These are phyloP conservation scores for Strongylocentrotus purpuratus DNA, from an alignment of 35 echinoderm and acorn worm genomes.

Conservation along the genomic window DNA sequence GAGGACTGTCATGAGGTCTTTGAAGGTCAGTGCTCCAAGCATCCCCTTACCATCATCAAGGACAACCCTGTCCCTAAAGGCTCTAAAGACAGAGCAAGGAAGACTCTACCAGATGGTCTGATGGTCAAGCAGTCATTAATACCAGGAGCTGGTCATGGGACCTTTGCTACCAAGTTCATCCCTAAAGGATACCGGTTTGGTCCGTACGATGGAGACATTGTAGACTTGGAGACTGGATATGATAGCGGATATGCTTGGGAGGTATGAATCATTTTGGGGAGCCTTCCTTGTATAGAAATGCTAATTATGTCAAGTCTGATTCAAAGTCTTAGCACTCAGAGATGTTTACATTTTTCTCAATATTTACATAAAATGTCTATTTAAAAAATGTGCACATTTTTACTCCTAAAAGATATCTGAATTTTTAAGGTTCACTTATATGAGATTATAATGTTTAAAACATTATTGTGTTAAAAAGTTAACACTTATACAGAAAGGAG, in stretches of 20 bases:
- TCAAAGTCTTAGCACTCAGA: no score
- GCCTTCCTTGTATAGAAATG: not conserved
- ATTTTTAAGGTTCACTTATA: no score
- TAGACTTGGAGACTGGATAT: constrained; percentile 61
- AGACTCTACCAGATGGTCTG: constrained; percentile 80
- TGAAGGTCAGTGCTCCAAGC: constrained; percentile 75
- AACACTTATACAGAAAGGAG: no score
- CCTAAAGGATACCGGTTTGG: constrained; percentile 92
- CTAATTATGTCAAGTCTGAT: no score
- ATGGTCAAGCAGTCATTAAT: constrained; percentile 75
- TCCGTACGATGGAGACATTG: constrained; percentile 90
- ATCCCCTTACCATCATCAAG: constrained; percentile 78
- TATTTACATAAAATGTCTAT: no score
- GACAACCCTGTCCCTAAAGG: constrained; percentile 60
- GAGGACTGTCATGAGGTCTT: constrained; percentile 91
- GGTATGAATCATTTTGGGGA: constrained; percentile 20
- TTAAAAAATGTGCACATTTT: no score
- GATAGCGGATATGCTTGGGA: constrained; percentile 98
- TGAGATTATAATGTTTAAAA: no score
- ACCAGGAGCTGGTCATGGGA: constrained; percentile 78
- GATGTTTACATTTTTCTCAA: no score
- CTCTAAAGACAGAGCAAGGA: constrained; percentile 62
- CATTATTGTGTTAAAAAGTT: no score
- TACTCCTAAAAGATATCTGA: no score
- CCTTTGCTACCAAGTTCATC: constrained; percentile 71